These are phyloP conservation scores for Pyxicephalus adspersus DNA, from an alignment of 2,113 vertebrate species.

Conservation along the genomic window DNA sequence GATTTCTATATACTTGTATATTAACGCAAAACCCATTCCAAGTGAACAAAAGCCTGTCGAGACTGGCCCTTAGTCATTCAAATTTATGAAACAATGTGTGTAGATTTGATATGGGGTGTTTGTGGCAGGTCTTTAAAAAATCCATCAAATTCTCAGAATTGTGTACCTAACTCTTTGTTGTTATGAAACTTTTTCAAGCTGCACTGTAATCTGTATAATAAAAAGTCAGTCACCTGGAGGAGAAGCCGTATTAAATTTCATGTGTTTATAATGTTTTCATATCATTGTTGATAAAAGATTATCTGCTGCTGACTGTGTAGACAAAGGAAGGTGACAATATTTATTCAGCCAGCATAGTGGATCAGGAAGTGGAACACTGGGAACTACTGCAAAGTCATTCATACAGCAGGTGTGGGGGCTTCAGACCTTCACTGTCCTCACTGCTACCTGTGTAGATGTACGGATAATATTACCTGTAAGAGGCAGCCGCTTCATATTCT, in stretches of 20 bases:
- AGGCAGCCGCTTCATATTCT: too few relatives aligned
- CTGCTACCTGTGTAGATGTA: too few relatives aligned
- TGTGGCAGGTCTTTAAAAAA: too few relatives aligned
- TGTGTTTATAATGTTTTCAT: conserved; percentile 17
- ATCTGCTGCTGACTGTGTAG: background rate
- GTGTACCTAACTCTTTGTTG: background rate
- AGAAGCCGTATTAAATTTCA: background rate
- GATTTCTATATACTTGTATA: too few relatives aligned
- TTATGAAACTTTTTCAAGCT: background rate
- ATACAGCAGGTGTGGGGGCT: background rate
- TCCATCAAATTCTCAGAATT: too few relatives aligned
- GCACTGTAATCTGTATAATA: background rate
- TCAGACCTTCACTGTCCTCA: too few relatives aligned
- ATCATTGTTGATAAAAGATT: conserved; percentile 31
- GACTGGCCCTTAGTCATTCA: too few relatives aligned
- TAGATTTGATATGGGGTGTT: too few relatives aligned
- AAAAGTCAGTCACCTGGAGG: background rate
- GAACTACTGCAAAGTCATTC: background rate
- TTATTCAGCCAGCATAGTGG: conserved; percentile 33
- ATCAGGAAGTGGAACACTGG: background rate
- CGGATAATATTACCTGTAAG: too few relatives aligned
- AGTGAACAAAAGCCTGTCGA: too few relatives aligned
- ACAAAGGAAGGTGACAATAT: conserved; percentile 4
- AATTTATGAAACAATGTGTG: too few relatives aligned
- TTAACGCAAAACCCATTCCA: too few relatives aligned